Evolutionary conservation across 2,113 vertebrate species (phyloP), one percentile per base, ranked within the genome.

Genomic region (Planiliza haematocheilus): DNA sequence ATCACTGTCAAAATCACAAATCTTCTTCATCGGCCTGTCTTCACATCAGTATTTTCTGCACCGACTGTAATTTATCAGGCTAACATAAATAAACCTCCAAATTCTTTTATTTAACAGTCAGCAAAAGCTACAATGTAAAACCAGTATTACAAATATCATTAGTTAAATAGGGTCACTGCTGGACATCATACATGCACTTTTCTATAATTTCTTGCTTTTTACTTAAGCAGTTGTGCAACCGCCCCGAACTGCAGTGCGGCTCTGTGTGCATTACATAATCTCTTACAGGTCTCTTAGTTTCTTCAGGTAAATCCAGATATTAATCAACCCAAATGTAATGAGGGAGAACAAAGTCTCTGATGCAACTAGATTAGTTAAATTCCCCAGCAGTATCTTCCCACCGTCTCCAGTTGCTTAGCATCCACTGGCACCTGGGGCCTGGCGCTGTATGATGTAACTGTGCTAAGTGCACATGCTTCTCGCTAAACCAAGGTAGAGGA

Each of bases 301-400:
- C 57, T 49, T 43, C 3, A 49, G 34, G 45, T 34, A 39, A 76
- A 43, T 61, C 76, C 42, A 60, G 60, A 77, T 56, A 74, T 77
- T 21, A 67, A 81, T 87, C 42, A 77, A 30, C 4, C 41, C 61
- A 49, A 79, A 68, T 36, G 42, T 77, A 82, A 70, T 77, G 81
- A 82, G 51, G 68, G 50, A 66, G 74, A 85, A 77, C 49, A 65
- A 53, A 67, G 58, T 49, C 58, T 77, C 11, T 81, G 69, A 83
- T 83, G 75, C 79, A 82, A 85, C 20, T 45, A 37, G 64, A 85
- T 79, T 73, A 83, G 56, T 71, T 70, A n/a, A 70, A 65, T 67
- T 85, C 18, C 21, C 36, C 55, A 10, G 66, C 43, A 75, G 45
- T 74, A 37, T 51, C 56, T 65, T 37, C 39, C 37, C 10, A 18